phyloP scores from a whole-genome alignment of 2,113 vertebrate species.

The Colinus virginianus region DNA sequence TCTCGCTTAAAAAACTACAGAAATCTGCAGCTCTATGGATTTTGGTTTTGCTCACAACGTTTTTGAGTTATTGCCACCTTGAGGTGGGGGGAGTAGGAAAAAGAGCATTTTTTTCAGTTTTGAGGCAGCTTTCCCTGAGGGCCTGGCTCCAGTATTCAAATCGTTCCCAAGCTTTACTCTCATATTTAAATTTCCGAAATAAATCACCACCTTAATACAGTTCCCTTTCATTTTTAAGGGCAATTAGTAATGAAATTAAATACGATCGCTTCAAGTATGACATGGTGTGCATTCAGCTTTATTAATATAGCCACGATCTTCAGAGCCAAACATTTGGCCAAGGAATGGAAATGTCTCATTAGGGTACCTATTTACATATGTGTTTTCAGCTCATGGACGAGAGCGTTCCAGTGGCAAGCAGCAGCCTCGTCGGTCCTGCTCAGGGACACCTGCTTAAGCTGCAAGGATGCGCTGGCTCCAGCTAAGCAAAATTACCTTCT shows the following conservation, averaged over 20 bases:
- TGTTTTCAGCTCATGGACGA: conserved; percentile 30
- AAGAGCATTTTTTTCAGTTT: conserved; percentile 22
- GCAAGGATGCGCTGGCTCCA: conserved; percentile 11
- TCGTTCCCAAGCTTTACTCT: conserved; percentile 17
- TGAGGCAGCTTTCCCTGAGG: conserved; percentile 20
- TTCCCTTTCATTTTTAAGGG: conserved; percentile 56
- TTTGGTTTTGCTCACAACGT: background rate
- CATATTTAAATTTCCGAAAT: conserved; percentile 49
- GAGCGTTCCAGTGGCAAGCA: conserved; percentile 5
- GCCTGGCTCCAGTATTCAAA: conserved; percentile 20
- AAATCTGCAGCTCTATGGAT: background rate
- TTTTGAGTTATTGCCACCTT: background rate
- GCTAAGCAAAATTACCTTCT: conserved; percentile 38
- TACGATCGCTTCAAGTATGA: conserved; percentile 2
- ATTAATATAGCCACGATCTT: background rate
- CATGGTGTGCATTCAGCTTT: background rate
- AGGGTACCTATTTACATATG: conserved; percentile 58
- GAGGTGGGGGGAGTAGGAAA: background rate
- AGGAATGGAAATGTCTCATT: conserved; percentile 2
- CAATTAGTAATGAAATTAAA: conserved; percentile 60
- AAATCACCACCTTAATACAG: conserved; percentile 29
- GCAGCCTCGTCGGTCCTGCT: background rate
- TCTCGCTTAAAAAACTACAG: background rate
- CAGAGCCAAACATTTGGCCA: conserved; percentile 23
- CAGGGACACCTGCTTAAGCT: conserved; percentile 55